Evolutionary conservation across 2,888 invertebrate genomes (phyloP).

Genomic region (Tipula helvola): DNA sequence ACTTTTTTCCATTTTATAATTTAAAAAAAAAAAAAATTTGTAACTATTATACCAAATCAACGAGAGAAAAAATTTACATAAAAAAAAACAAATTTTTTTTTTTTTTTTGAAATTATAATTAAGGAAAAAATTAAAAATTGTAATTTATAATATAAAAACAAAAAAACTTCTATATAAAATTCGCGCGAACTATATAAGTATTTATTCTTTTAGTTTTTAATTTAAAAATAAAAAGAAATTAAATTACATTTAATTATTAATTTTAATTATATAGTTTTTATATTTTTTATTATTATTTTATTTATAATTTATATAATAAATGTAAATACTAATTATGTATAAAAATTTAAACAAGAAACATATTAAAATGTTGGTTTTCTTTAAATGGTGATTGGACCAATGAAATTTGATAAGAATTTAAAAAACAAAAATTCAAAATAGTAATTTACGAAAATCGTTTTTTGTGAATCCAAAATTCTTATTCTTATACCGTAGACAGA

Average conservation of each 20-base stretch:
- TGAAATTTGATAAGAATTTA: no score
- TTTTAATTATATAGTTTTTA: not conserved
- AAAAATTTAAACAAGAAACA: not conserved
- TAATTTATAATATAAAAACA: not conserved
- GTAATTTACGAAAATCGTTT: no score
- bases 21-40: not conserved
- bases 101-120: not conserved
- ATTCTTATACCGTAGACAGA: no score
- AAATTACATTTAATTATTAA: not conserved
- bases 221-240: not conserved
- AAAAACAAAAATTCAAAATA: not conserved
- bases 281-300: not conserved
- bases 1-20: not conserved
- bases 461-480: no score
- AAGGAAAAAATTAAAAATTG: not conserved
- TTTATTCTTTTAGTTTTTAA: slow-evolving; percentile 4
- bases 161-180: not conserved
- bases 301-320: not conserved
- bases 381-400: no score
- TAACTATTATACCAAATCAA: not conserved
- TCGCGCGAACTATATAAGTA: not conserved
- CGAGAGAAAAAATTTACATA: not conserved
- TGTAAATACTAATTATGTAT: not conserved
- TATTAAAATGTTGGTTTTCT: not conserved
- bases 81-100: not conserved